These are phyloP conservation scores for Ectemnius cavifrons DNA, from an alignment of 2,888 invertebrate species.

Conservation along the genomic window DNA sequence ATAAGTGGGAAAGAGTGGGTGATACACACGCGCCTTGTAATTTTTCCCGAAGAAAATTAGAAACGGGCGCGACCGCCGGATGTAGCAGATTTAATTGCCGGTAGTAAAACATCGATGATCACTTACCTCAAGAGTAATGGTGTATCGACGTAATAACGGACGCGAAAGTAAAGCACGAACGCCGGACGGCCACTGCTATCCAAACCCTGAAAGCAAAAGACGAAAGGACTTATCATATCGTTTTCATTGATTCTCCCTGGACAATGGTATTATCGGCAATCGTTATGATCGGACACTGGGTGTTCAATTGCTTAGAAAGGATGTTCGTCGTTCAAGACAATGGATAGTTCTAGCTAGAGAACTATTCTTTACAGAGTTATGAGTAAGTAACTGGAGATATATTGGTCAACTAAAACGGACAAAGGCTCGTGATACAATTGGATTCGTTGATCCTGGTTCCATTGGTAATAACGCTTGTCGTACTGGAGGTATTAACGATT, in stretches of 20 bases:
- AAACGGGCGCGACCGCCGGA: too few relatives aligned
- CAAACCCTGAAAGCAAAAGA: slow-evolving; percentile 83
- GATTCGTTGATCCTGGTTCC: slow-evolving; percentile 30
- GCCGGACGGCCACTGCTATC: slow-evolving; percentile 94
- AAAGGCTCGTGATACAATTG: slow-evolving; percentile 35
- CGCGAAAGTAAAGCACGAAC: slow-evolving; percentile 92
- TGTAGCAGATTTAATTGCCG: too few relatives aligned
- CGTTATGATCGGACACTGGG: too few relatives aligned
- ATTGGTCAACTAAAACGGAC: slow-evolving; percentile 36
- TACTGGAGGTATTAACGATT: slow-evolving; percentile 15
- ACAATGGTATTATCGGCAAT: too few relatives aligned
- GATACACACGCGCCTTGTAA: too few relatives aligned
- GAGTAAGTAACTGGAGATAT: slow-evolving; percentile 36
- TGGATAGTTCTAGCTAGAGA: slow-evolving; percentile 38
- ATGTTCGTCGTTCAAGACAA: slow-evolving; percentile 25
- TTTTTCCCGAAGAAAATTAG: too few relatives aligned
- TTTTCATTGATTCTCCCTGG: too few relatives aligned
- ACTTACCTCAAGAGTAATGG: slow-evolving; percentile 88
- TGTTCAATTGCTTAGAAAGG: too few relatives aligned
- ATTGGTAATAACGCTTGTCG: slow-evolving; percentile 1
- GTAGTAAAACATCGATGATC: neutral
- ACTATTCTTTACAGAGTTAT: slow-evolving; percentile 22
- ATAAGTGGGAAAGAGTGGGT: too few relatives aligned
- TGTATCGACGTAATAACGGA: slow-evolving; percentile 96
- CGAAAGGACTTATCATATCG: slow-evolving; percentile 4